Evolutionary conservation across 2,797 vertebrate genomes (phyloP).

Genomic region (Falco cherrug): DNA sequence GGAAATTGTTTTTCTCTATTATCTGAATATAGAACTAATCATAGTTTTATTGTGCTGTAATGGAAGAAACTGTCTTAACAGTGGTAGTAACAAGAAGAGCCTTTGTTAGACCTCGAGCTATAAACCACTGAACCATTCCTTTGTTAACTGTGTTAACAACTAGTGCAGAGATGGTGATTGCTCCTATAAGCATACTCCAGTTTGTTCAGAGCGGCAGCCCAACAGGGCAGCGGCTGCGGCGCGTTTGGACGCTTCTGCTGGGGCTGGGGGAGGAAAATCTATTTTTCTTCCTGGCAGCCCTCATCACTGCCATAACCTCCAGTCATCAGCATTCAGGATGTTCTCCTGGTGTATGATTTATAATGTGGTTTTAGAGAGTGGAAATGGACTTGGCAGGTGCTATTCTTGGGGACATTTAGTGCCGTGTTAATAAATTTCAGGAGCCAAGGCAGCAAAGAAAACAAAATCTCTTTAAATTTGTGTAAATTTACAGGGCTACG

Average conservation of each 20-base stretch:
- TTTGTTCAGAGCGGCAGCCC: background rate
- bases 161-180: background rate
- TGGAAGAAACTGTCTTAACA: background rate
- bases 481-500: background rate
- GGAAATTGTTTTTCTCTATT: background rate
- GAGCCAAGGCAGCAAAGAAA: background rate
- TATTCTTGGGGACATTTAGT: background rate
- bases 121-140: background rate
- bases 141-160: background rate
- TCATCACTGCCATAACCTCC: background rate
- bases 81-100: no score
- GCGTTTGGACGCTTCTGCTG: background rate
- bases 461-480: background rate
- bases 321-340: background rate
- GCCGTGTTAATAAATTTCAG: background rate
- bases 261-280: background rate
- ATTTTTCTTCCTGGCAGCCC: background rate
- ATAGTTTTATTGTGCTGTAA: background rate
- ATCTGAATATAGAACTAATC: background rate
- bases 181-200: background rate
- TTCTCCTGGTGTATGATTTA: background rate
- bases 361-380: background rate
- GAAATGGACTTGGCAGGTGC: background rate
- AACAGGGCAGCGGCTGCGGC: background rate
- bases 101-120: background rate